Evolutionary conservation across 1,140 invertebrate species (phyloP), one percentile per base, ranked within the genome.

Genomic region (Drosophila ercepeae): DNA sequence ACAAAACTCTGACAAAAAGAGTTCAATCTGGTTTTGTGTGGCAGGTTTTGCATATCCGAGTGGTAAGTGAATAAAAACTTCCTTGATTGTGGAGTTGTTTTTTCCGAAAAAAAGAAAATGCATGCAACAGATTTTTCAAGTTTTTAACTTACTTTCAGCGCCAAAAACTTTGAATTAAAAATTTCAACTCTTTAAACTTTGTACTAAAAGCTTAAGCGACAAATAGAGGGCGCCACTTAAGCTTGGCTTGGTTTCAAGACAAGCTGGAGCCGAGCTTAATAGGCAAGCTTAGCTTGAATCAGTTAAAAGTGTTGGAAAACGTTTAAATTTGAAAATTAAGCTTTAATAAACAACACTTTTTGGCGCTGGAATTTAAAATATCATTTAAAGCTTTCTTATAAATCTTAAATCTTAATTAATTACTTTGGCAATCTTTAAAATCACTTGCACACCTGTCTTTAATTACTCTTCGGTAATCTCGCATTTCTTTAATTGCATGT

Each of bases 401-500:
- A 1, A 41, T 39, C 19, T 27, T 27, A 2, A 8, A 27, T 2
- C 7, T 27, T 27, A 27, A 27, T 32, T 32, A 11, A 32, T 32
- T 32, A 32, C 3, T n/a, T 11, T n/a, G 0, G 29, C 9, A 14
- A 54, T 54, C 36, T 23, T 29, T n/a, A 54, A 32, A 32, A 32
- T n/a, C 29, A 32, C 4, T 3, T 4, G 1, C 11, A 11, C 29
- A 32, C 29, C 29, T 32, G 29, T 32, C 29, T 32, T 0, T n/a
- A 11, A 32, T 32, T 11, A 32, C 9, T 32, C 29, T 32, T 54
- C 36, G 27, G 13, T 39, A 14, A 39, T 39, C 23, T 27, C 39
- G 5, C 2, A 54, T 53, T 53, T 53, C 34, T 41, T 53, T 23
- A 41, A 42, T 42, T 7, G 21, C 41, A n/a, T 41, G 21, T 19